Evolutionary conservation across 2,797 vertebrate species (phyloP), one percentile per base, ranked within the genome.

Genomic region (Megalops cyprinoides): DNA sequence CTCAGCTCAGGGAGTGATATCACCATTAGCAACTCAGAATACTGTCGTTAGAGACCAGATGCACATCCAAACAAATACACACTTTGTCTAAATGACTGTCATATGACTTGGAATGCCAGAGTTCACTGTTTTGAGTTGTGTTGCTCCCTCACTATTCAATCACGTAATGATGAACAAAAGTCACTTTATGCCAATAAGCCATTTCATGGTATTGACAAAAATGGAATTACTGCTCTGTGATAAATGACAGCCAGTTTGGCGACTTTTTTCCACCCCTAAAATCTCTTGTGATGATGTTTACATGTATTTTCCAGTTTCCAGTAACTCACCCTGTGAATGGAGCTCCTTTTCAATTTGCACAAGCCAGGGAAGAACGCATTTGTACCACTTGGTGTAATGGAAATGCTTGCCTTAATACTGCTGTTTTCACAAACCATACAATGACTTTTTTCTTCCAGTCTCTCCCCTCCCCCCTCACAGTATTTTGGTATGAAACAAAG

Each of bases 231-330:
- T 67, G 78, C 67, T 77, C 82, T 80, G 55, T 12, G 25, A 84
- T 80, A 78, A 86, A 84, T 83, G 15, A 69, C 48, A 14, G 77
- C 81, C 75, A 1, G 31, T 37, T 74, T 80, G 82, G 65, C 79
- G 84, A 79, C 79, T 55, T 60, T n/a, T 81, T 79, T 82, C 62
- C 78, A 79, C 82, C 82, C 67, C 79, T 85, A 85, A 85, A 88
- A 88, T 55, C 31, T 91, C 86, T 88, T 84, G 85, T 91, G 90
- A 91, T 88, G 85, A 81, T 39, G 51, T 85, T 85, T 84, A 86
- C 86, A 90, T 90, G 89, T 90, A 90, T 90, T 92, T 92, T 90
- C 89, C 85, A 90, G 87, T 92, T 91, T 90, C 85, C 77, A 78
- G 20, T 86, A 73, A 90, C 88, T 93, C 88, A 89, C 81, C 77